Base-by-base conservation (phyloP, 2,113 vertebrate genomes). In the Catharus bicknelli region DNA sequence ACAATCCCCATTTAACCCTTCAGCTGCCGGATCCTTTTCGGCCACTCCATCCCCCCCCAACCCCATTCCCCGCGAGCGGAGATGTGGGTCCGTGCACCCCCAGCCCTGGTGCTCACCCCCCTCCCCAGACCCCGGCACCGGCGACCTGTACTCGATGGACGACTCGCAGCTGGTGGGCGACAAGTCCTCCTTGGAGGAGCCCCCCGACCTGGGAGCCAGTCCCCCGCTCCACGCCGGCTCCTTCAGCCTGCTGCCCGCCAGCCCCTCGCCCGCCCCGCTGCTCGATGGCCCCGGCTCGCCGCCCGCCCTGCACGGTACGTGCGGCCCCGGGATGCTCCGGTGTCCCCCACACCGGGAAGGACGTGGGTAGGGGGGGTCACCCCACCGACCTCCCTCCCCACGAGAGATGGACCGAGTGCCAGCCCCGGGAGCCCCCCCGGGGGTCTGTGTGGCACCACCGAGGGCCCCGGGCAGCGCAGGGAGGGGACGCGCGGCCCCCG, bases 91-190 rank as follows among this genome's bases (percentile, higher is more conserved):
- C 18, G 36, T 27, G 15, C 0, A 6, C 27, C 40, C 68, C 68
- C 74, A 45, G 16, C 29, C 36, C 45, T 4, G 32, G 7, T 34
- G 75, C 76, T 61, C 27, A 5, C 64, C 38, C 54, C n/a, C 16
- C 4, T 82, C 59, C 75, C 48, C 84, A 97, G 97, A 97, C 70
- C 97, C 97, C 26, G 96, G 97, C 53, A 96, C 97, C 16, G 97
- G 96, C 72, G 97, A 96, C n/a, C 95, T 96, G 53, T 97, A 97
- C 74, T 43, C 96, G 13, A 97, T 97, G 93, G 97, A 98, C 51
- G 97, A 97, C 78, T 83, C 96, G 6, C 97, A 95, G 84, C 90
- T 97, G 82, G 97, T 97, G 91, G 88, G 84, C 55, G 97, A 97
- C 90, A 97, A 97, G 34, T 92, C 96, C 38, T 94, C 97, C 68